Evolutionary conservation across 2,113 vertebrate genomes (phyloP).

Genomic region (Carettochelys insculpta): DNA sequence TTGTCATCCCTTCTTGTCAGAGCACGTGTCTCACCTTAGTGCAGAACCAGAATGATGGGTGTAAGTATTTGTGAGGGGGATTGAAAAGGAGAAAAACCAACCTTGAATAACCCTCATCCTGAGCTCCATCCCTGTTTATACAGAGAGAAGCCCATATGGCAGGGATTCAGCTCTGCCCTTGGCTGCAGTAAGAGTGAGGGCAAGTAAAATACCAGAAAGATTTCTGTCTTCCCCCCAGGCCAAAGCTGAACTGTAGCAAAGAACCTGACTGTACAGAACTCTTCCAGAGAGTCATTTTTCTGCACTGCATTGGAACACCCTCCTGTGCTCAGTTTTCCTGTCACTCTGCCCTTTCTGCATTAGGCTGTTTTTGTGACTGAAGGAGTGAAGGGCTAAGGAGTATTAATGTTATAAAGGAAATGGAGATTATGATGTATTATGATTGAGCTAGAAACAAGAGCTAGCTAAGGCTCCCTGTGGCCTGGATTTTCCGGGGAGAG

Average conservation of each 20-base stretch:
- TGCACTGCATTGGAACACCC: not conserved
- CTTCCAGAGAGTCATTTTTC: not conserved
- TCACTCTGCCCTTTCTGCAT: not conserved
- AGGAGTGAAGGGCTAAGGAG: not conserved
- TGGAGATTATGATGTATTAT: not conserved
- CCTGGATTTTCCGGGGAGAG: not conserved
- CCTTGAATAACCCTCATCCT: not conserved
- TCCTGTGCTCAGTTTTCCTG: not conserved
- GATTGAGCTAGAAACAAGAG: not conserved
- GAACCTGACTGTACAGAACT: not conserved
- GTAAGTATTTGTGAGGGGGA: not conserved
- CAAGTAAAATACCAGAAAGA: not conserved
- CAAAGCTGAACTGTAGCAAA: not conserved
- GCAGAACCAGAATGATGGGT: not conserved
- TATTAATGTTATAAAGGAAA: not conserved
- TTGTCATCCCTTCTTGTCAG: not conserved
- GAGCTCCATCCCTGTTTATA: not conserved
- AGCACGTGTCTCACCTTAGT: not conserved
- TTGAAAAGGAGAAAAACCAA: not conserved
- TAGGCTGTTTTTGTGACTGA: not conserved
- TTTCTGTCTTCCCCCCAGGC: not conserved
- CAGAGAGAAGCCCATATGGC: not conserved
- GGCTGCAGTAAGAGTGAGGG: not conserved
- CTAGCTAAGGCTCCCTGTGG: not conserved
- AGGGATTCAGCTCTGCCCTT: not conserved